Evolutionary conservation across 2,888 invertebrate genomes (phyloP).

Genomic region (Campoplex capitator): DNA sequence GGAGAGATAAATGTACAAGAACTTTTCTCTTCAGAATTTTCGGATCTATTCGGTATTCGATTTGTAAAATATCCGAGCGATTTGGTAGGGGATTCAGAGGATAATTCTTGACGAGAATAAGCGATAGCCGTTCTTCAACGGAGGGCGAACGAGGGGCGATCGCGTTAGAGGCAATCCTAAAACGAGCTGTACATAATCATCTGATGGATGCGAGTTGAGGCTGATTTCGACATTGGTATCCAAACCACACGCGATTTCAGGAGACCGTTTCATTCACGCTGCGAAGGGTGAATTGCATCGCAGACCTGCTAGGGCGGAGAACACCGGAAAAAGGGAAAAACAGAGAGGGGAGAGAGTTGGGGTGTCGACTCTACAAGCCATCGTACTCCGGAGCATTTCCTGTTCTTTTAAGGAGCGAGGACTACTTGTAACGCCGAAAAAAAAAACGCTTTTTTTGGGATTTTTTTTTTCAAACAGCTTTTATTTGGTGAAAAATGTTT

Average conservation of each 20-base stretch:
- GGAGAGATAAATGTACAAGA: neutral
- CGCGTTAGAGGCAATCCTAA: conserved; percentile 18
- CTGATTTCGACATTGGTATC: conserved; percentile 35
- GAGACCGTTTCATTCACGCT: neutral
- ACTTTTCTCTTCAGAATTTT: conserved; percentile 3
- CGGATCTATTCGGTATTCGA: neutral
- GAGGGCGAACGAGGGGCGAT: conserved; percentile 17
- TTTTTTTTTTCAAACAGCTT: no score
- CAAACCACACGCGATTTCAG: conserved; percentile 41
- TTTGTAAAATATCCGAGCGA: neutral
- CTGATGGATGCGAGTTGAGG: conserved; percentile 25
- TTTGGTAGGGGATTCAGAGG: neutral
- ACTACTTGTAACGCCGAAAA: no score
- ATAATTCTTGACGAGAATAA: conserved; percentile 10
- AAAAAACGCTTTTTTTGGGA: no score
- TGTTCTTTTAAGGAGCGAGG: neutral
- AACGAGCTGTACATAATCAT: conserved; percentile 1
- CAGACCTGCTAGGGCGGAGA: neutral
- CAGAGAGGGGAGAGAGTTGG: neutral
- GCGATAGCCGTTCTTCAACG: conserved; percentile 35
- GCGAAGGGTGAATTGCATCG: conserved; percentile 19
- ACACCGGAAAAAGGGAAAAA: neutral
- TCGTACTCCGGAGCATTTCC: conserved; percentile 21
- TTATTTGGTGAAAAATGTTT: no score
- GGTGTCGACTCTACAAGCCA: conserved; percentile 7